Evolutionary conservation across 2,888 invertebrate species (phyloP), one percentile per base, ranked within the genome.

Genomic region (Cyaniris semiargus): DNA sequence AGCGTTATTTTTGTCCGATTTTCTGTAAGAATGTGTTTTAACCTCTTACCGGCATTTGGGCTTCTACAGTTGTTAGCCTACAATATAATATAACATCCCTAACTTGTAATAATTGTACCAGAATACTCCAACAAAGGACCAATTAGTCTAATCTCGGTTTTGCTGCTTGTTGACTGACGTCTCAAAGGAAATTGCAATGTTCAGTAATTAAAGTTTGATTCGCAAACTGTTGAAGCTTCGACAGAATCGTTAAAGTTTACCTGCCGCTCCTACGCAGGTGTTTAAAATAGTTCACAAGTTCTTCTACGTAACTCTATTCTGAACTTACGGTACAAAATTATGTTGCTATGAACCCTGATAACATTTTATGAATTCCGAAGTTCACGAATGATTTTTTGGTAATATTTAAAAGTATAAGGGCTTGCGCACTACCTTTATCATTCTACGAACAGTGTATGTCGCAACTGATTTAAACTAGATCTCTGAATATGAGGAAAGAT

Each of bases 161-260:
- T 31, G 66, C 1, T 31, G 66, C 27, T 31, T 66, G 66, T 66
- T 66, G 66, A 66, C 66, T 27, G 66, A 66, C 66, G 66, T 66
- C 66, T 66, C 66, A 66, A 66, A 66, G 66, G 66, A 66, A 66
- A 66, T 66, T 31, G 66, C 66, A 66, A 66, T 27, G 66, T 31
- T 66, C 66, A 66, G 27, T 66, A 31, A 66, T 66, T 66, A 66
- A 66, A 66, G 66, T 66, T 66, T 66, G 15, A 66, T 66, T 27
- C 27, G 27, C 66, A 66, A 66, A 66, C 31, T 27, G 27, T 31
- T 66, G 66, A 31, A 66, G 66, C 66, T 66, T 66, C 7, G 6
- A 66, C 27, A 31, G 6, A 31, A 13, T 18, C 15, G 66, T 66
- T 27, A 27, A 27, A 66, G 66, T 66, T 27, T 66, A 18, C 27